phyloP scores from a whole-genome alignment of 2,888 invertebrate genomes.

The Perithous albicinctus region DNA sequence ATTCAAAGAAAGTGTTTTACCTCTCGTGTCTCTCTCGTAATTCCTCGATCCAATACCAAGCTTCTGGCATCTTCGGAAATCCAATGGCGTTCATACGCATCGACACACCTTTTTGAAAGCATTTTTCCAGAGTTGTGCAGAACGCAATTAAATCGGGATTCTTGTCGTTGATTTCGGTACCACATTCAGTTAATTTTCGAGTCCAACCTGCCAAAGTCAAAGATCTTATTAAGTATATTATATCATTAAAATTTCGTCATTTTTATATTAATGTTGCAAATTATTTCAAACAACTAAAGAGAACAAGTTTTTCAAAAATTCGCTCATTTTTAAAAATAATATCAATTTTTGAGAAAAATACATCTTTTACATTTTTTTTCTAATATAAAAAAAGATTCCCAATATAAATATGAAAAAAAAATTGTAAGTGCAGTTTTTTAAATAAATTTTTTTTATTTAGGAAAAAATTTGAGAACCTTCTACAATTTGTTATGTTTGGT shows the following conservation, averaged over 20 bases:
- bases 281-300: too few relatives aligned
- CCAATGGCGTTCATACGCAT: conserved; percentile 83
- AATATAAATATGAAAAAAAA: too few relatives aligned
- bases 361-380: too few relatives aligned
- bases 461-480: too few relatives aligned
- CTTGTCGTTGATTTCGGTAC: conserved; percentile 84
- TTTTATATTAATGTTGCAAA: neutral
- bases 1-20: conserved; percentile 62
- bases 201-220: conserved; percentile 82
- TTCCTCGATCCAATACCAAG: conserved; percentile 87
- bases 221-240: neutral
- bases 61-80: conserved; percentile 84
- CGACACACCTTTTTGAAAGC: conserved; percentile 86
- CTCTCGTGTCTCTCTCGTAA: conserved; percentile 80
- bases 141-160: conserved; percentile 85
- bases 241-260: neutral
- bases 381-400: too few relatives aligned
- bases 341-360: too few relatives aligned
- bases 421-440: too few relatives aligned
- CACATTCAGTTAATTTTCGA: conserved; percentile 82
- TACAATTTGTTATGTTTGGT: too few relatives aligned
- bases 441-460: too few relatives aligned
- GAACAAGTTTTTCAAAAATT: too few relatives aligned
- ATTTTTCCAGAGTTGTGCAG: conserved; percentile 86
- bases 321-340: too few relatives aligned